Evolutionary conservation across 2,113 vertebrate species (phyloP).

Genomic region (Atherinomorus stipes): DNA sequence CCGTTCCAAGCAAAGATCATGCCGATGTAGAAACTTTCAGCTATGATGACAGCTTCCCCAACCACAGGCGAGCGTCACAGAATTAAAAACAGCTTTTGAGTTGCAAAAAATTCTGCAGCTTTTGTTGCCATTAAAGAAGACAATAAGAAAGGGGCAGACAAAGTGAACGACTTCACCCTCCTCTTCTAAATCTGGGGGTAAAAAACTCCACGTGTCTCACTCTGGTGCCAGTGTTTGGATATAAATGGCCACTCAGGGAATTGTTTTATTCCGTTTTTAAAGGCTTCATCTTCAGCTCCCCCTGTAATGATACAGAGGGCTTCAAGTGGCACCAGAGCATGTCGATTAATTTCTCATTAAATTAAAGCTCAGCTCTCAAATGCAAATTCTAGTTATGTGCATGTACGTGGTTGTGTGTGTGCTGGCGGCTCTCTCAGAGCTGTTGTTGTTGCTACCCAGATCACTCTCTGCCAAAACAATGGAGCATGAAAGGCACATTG

Average conservation of each 20-base stretch:
- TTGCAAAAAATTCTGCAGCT: too few relatives aligned
- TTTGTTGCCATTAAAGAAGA: too few relatives aligned
- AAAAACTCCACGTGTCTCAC: too few relatives aligned
- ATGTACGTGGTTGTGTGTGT: neutral
- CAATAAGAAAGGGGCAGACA: neutral
- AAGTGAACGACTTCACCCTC: too few relatives aligned
- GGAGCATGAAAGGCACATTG: neutral
- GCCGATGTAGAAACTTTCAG: neutral
- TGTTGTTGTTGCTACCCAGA: slow-evolving; percentile 21
- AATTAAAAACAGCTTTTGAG: too few relatives aligned
- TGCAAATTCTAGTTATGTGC: slow-evolving; percentile 4
- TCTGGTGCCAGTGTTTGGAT: too few relatives aligned
- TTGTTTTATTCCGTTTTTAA: too few relatives aligned
- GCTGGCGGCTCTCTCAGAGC: neutral
- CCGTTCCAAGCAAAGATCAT: neutral
- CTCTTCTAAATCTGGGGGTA: too few relatives aligned
- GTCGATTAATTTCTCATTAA: neutral
- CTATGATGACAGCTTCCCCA: neutral
- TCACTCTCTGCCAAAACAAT: slow-evolving; percentile 1
- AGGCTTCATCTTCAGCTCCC: too few relatives aligned
- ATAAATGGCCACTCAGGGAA: too few relatives aligned
- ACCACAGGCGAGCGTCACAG: neutral
- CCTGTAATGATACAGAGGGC: too few relatives aligned
- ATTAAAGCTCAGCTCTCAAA: neutral
- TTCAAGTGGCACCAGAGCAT: too few relatives aligned